Evolutionary conservation across 1,140 invertebrate genomes (phyloP).

Genomic region (Heliothis subflexa): DNA sequence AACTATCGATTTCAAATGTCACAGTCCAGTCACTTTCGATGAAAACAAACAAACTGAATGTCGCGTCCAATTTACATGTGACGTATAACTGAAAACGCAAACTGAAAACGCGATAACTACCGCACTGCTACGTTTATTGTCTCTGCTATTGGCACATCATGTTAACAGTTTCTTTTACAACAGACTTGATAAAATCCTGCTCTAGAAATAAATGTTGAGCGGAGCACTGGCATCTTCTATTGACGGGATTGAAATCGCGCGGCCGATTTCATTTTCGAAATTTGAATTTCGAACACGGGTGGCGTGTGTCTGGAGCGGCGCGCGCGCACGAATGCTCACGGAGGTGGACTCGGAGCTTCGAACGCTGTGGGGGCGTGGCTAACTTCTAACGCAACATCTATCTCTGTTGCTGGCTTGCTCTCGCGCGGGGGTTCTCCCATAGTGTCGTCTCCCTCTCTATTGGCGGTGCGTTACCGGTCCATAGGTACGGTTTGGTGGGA

Average conservation of each 20-base stretch:
- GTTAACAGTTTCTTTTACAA: slow-evolving; percentile 50
- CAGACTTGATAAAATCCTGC: slow-evolving; percentile 32
- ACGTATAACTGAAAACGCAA: slow-evolving; percentile 73
- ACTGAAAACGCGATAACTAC: slow-evolving; percentile 61
- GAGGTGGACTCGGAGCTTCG: slow-evolving; percentile 75
- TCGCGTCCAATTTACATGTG: slow-evolving; percentile 61
- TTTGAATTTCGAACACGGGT: slow-evolving; percentile 52
- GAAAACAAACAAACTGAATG: slow-evolving; percentile 60
- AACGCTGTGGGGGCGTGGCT: slow-evolving; percentile 73
- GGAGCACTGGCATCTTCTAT: slow-evolving; percentile 50
- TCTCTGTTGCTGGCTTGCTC: slow-evolving; percentile 66
- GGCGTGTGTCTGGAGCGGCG: slow-evolving; percentile 73
- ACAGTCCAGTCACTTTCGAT: slow-evolving; percentile 77
- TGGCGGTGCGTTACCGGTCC: slow-evolving; percentile 72
- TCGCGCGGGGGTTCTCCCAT: not conserved
- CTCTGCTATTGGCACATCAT: slow-evolving; percentile 52
- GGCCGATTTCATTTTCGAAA: slow-evolving; percentile 69
- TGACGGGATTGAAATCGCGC: slow-evolving; percentile 57
- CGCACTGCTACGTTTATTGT: slow-evolving; percentile 62
- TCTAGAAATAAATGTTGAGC: slow-evolving; percentile 47
- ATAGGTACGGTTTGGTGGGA: slow-evolving; percentile 69
- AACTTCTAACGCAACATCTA: slow-evolving; percentile 82
- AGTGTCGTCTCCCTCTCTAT: slow-evolving; percentile 66
- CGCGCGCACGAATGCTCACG: slow-evolving; percentile 81
- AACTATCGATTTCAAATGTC: slow-evolving; percentile 76